Base-by-base conservation (phyloP, 1,140 invertebrate species). In the Chionoecetes opilio region DNA sequence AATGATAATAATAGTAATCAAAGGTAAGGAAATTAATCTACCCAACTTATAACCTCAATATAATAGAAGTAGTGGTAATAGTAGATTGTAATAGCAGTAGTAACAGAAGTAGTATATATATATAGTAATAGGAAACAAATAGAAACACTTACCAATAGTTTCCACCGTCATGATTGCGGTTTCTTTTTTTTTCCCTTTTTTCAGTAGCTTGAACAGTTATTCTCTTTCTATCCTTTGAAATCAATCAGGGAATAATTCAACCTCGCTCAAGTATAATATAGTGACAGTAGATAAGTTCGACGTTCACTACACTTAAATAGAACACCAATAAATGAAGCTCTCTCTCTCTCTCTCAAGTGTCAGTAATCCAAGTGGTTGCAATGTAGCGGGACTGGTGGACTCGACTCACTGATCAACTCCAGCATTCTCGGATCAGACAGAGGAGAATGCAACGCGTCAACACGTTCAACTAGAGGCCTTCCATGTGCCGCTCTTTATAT, bases 81-180 rank as follows among this genome's bases (percentile, higher is more conserved):
- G 46, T 3, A 53, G 46, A n/a, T 53, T 14, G 46, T 3, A 53
- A 17, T 53, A 53, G 46, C 0, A 53, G 46, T 53, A 53, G 46
- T 3, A 53, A 26, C 26, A 85, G 34, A 5, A 85, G 82, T 85
- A 85, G 29, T 3, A 75, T 5, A 11, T 53, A 53, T 9, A 3
- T 3, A 17, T 53, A 53, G 46, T 3, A 53, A 17, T 53, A 53
- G 46, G 11, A 53, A 17, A n/a, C n/a, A 41, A 90, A 17, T 90
- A 38, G 26, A 32, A 31, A 41, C n/a, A 90, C 88, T 90, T n/a
- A 90, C 88, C 88, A 90, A 6, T 46, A 41, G 11, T n/a, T 46
- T 90, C 88, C 88, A 90, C 88, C 2, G 88, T 90, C 88, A 90
- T 90, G 88, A 46, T 90, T 38, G 88, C 88, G 11, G 31, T 0